Evolutionary conservation across 2,888 invertebrate species (phyloP).

Genomic region (Volucella zonaria): DNA sequence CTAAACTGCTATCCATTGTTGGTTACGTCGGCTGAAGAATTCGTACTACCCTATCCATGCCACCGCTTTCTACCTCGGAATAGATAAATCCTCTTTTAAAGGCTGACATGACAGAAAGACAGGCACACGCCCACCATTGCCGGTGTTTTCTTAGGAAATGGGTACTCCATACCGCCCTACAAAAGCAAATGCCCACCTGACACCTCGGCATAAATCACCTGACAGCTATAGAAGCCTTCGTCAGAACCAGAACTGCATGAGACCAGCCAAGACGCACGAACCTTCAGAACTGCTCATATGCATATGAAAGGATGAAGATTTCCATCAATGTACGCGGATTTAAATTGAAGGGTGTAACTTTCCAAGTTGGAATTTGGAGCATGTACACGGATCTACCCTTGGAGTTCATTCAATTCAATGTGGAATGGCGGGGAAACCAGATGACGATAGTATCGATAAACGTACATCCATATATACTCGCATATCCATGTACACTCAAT

Average conservation of each 20-base stretch:
- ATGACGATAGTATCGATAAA: conserved; percentile 44
- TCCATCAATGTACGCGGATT: conserved; percentile 53
- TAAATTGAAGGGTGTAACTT: conserved; percentile 43
- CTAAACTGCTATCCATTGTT: conserved; percentile 39
- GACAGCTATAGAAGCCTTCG: conserved; percentile 18
- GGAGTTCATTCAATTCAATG: conserved; percentile 4
- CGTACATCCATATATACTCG: background rate
- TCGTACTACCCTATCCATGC: conserved; percentile 10
- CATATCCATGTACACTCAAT: conserved; percentile 53
- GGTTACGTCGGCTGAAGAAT: conserved; percentile 19
- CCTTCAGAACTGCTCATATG: conserved; percentile 49
- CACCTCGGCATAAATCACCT: conserved; percentile 64
- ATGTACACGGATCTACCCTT: conserved; percentile 43
- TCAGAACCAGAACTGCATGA: background rate
- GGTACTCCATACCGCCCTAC: conserved; percentile 10
- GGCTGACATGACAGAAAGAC: conserved; percentile 63
- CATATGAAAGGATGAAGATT: conserved; percentile 54
- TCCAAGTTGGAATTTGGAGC: background rate
- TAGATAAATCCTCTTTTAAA: conserved; percentile 64
- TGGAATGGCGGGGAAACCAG: conserved; percentile 8
- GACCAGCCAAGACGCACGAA: conserved; percentile 4
- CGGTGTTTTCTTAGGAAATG: conserved; percentile 34
- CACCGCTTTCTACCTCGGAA: background rate
- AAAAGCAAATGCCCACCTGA: conserved; percentile 24
- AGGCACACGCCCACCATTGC: conserved; percentile 32